These are phyloP conservation scores for Mionectes macconnelli DNA, from an alignment of 2,113 vertebrate species.

Conservation along the genomic window DNA sequence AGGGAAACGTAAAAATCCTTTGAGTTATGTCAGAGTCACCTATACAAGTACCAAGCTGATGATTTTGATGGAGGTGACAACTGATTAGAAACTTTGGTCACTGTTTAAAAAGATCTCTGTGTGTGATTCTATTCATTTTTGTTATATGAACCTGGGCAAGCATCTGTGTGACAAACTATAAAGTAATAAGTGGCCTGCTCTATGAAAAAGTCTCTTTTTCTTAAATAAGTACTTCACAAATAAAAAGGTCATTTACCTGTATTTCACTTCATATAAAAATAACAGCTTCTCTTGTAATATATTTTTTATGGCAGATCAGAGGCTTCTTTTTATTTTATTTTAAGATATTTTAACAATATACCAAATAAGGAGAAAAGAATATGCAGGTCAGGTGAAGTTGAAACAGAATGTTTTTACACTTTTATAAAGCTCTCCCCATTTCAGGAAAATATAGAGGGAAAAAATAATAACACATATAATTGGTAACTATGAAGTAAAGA, in stretches of 20 bases:
- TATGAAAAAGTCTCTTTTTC: not conserved
- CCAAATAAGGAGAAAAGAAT: not conserved
- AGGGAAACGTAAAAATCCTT: not conserved
- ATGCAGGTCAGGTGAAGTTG: not conserved
- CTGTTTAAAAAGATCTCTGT: not conserved
- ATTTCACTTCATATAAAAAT: not conserved
- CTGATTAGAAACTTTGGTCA: not conserved
- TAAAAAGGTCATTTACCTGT: not conserved
- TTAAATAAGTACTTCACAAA: not conserved
- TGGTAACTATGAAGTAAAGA: not conserved
- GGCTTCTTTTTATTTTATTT: not conserved
- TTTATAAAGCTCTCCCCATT: not conserved
- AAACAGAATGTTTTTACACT: not conserved
- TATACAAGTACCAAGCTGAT: not conserved
- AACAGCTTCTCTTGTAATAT: accelerated
- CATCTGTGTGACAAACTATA: not conserved
- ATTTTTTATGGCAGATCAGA: not conserved
- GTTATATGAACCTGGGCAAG: not conserved
- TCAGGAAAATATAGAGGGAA: not conserved
- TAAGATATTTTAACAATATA: not conserved
- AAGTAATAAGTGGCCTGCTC: not conserved
- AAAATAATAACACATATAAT: not conserved
- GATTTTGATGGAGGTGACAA: not conserved
- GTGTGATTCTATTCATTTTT: not conserved
- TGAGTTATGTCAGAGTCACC: not conserved